Base-by-base conservation (phyloP, 2,888 invertebrate species). In the Miltochrista miniata region DNA sequence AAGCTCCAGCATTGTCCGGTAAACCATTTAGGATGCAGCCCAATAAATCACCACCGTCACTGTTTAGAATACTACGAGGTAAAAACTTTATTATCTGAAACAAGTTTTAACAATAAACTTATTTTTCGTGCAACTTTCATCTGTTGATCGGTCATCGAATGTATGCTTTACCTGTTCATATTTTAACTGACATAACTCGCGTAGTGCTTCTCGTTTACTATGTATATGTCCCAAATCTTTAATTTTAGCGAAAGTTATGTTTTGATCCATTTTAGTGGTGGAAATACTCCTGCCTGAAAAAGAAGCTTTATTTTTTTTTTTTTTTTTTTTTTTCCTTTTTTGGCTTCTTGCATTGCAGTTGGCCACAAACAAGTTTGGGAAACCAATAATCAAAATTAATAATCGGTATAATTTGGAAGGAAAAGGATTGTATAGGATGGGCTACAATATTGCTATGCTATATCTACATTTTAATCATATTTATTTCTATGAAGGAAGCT, bases 21-120 rank as follows among this genome's bases (percentile, higher is more conserved):
- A 88, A 63, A 41, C 88, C 90, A 70, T 79, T 87, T 2, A 90
- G 68, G 51, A 90, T 62, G 61, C 82, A 86, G 53, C 85, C 79
- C 34, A 89, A 56, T 18, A 90, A 34, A 53, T 81, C 75, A 24
- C 75, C 78, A 0, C 86, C 90, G 68, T 90, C 90, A 46, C 79
- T 83, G 51, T 77, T 80, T 14, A 87, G 48, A 45, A 90, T 76
- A 47, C 81, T 79, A 15, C 77, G 72, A 1, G 86, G 75, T 56
- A 90, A 69, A 54, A 64, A 68, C 48, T 78, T 77, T 18, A 81
- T 41, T 35, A 90, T 79, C 89, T 90, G 70, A 29, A 77, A 73
- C 37, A 52, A 51, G 50, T 39, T 33, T 34, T 43, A 45, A 3
- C 24, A 14, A 36, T 38, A 24, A 35, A 31, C 18, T 35, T 9